Base-by-base conservation (phyloP, 2,888 invertebrate genomes). In the Lycaena phlaeas region DNA sequence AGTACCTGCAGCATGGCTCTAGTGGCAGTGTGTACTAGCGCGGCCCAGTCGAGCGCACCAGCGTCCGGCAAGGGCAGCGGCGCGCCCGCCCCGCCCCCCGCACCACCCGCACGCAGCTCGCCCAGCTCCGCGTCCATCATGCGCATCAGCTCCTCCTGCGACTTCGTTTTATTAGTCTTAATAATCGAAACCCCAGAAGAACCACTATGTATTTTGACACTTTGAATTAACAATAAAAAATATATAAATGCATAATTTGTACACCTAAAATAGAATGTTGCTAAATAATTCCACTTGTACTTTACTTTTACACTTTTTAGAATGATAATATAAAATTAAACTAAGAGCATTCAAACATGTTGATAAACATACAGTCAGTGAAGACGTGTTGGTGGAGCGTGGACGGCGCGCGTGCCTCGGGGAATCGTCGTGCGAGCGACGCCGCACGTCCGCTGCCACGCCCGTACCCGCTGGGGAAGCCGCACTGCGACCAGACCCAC, bases 101-200 rank as follows among this genome's bases (percentile, higher is more conserved):
- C 38, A 10, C 27, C 44, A 30, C 29, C 50, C 42, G 69, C 72
- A 4, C 46, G 37, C 88, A 88, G 47, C 7, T 89, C 49, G 68
- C 86, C 68, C 4, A 81, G 57, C 50, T 94, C 94, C 0, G 94
- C 94, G 72, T 93, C 93, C 59, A 96, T 96, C 15, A 96, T 85
- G 36, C 93, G 90, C 86, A 95, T 91, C 14, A 94, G 77, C 64
- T 96, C 96, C 67, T 96, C 95, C 79, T 95, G 91, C 29, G 7
- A 11, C n/a, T n/a, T n/a, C n/a, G n/a, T n/a, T n/a, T n/a, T n/a
- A n/a, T n/a, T n/a, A n/a, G 15, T 15, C 10, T 28, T 28, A 11
- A 28, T 14, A 28, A 28, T n/a, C 3, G 5, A 11, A n/a, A n/a
- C 11, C 3, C n/a, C 7, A 9, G 2, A 12, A 3, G 25, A n/a